Evolutionary conservation across 2,888 invertebrate genomes (phyloP), one percentile per base, ranked within the genome.

Genomic region (Acanthosepion lycidas): DNA sequence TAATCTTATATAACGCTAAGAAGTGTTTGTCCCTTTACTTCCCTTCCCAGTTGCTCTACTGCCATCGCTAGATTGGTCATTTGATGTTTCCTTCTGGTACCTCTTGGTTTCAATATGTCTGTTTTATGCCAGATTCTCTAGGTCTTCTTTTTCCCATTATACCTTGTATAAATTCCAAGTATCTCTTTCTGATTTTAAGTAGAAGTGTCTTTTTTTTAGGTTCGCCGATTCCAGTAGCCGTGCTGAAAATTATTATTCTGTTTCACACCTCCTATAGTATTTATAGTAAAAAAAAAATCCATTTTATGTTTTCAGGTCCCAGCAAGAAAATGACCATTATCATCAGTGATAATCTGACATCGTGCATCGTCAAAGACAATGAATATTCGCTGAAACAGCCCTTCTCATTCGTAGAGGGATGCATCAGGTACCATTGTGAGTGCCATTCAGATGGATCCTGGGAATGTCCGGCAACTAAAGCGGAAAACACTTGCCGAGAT

Each of bases 401-500:
- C 4, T 94, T 94, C 51, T 53, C 33, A 28, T 59, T 94, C 94
- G 9, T 26, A 26, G 94, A 53, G 12, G 94, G 94, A 23, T 94
- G 94, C 55, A 51, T 94, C 33, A 94, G 94, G 48, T 94, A 51
- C 55, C 55, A 59, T 23, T 94, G 94, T 59, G 33, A 42, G 28
- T 94, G 94, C 20, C 48, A 94, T 48, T n/a, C 5, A 0, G 94
- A 94, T 59, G 94, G 94, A n/a, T 55, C 94, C 9, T 94, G 94
- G 94, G 94, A 94, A 42, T 94, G 94, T 94, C 51, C 55, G 0
- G 55, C 48, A 33, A 55, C 23, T 0, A 95, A 95, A 20, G 55
- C 94, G 6, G 94, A 55, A 26, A 95, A 95, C 48, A 95, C 95
- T 20, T 96, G 96, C 64, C 91, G 23, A 78, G n/a, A 78, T 12